These are phyloP conservation scores for Acronicta leporina DNA, from an alignment of 2,888 invertebrate species.

Conservation along the genomic window DNA sequence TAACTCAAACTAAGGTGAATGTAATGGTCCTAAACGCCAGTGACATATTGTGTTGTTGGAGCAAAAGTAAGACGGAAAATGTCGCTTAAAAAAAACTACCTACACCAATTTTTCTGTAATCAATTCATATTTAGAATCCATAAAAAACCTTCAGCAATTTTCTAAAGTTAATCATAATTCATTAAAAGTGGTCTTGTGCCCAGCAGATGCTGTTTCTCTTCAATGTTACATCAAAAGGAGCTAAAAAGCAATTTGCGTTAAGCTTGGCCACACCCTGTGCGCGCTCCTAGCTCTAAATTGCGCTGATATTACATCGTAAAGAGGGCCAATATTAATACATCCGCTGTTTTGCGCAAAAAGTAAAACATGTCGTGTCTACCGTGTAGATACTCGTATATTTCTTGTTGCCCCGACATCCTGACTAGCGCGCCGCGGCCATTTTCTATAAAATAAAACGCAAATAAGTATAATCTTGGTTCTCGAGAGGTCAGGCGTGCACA, in stretches of 20 bases:
- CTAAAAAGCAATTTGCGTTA: neutral
- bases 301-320: conserved; percentile 36
- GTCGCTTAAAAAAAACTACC: no score
- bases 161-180: no score
- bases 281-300: conserved; percentile 26
- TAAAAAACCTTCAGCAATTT: no score
- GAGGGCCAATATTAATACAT: conserved; percentile 70
- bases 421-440: conserved; percentile 61
- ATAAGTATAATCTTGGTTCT: conserved; percentile 72
- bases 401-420: conserved; percentile 73
- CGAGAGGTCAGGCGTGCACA: conserved; percentile 77
- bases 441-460: conserved; percentile 82
- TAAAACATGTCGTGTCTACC: conserved; percentile 29
- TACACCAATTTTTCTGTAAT: no score
- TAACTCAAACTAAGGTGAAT: neutral
- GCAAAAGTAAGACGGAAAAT: no score
- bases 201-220: no score
- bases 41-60: no score
- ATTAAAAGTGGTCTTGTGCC: no score
- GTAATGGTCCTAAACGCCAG: no score
- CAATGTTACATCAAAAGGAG: no score
- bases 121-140: no score
- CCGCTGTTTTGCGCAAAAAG: conserved; percentile 75
- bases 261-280: neutral
- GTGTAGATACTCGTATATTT: conserved; percentile 55